Percentiles rank a stretch among this genome's conserved stretches.
These are phyloP conservation scores for Clivina fossor DNA, from an alignment of 2,888 invertebrate genomes.

Conservation along the genomic window DNA sequence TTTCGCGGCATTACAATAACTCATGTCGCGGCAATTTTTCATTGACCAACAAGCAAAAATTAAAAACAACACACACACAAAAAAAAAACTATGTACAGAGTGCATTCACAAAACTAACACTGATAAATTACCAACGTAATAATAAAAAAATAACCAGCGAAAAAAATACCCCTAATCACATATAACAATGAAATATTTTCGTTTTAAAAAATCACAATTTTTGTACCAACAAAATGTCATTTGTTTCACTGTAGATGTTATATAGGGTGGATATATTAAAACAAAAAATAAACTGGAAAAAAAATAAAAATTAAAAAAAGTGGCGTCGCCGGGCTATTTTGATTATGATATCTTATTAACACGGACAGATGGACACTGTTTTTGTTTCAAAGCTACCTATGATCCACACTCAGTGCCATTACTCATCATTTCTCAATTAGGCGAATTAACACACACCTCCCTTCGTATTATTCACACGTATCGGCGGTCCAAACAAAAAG, in stretches of 20 bases:
- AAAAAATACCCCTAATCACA: slow-evolving; percentile 28
- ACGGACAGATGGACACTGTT: slow-evolving; percentile 46
- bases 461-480: no score
- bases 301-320: slow-evolving; percentile 24
- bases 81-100: no score
- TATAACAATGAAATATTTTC: slow-evolving; percentile 31
- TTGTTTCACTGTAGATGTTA: slow-evolving; percentile 18
- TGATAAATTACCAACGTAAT: slow-evolving; percentile 31
- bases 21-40: slow-evolving; percentile 26
- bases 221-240: slow-evolving; percentile 26
- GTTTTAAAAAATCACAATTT: slow-evolving; percentile 21
- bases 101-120: slow-evolving; percentile 27
- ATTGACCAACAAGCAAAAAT: slow-evolving; percentile 19
- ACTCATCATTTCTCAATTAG: slow-evolving; percentile 56
- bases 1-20: slow-evolving; percentile 17
- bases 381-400: slow-evolving; percentile 51
- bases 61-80: neutral
- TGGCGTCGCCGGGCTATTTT: slow-evolving; percentile 10
- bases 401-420: slow-evolving; percentile 54
- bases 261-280: slow-evolving; percentile 12
- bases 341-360: slow-evolving; percentile 44
- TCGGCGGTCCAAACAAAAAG: slow-evolving; percentile 14
- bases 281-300: slow-evolving; percentile 21
- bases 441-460: slow-evolving; percentile 52
- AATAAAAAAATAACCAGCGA: slow-evolving; percentile 27